phyloP scores from a whole-genome alignment of 2,888 invertebrate species.

The Drosophila merina region DNA sequence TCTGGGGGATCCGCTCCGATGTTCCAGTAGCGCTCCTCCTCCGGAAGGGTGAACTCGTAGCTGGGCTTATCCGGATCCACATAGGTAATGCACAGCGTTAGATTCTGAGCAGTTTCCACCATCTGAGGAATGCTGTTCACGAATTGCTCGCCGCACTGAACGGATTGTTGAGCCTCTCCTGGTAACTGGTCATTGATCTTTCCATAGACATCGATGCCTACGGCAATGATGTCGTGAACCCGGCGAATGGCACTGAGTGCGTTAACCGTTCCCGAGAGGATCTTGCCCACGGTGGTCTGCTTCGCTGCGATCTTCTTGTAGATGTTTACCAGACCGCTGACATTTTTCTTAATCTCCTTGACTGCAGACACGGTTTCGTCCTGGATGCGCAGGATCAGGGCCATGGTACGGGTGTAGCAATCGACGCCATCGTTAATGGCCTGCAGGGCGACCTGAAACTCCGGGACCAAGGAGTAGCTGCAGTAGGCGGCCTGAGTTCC shows the following conservation, averaged over 20 bases:
- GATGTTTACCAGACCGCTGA: constrained; percentile 65
- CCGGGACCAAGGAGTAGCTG: constrained; percentile 74
- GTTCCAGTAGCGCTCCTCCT: constrained; percentile 71
- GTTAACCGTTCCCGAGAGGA: constrained; percentile 69
- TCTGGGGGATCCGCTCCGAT: constrained; percentile 49
- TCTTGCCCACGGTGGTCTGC: constrained; percentile 72
- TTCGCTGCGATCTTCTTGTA: constrained; percentile 76
- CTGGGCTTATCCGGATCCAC: constrained; percentile 54
- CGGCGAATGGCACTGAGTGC: constrained; percentile 61
- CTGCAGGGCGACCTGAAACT: constrained; percentile 69
- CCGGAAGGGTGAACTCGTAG: constrained; percentile 71
- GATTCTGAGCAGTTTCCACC: constrained; percentile 65
- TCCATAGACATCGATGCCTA: constrained; percentile 64
- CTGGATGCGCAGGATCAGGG: constrained; percentile 60
- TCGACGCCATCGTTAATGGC: constrained; percentile 71
- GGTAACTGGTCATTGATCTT: constrained; percentile 66
- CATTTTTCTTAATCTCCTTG: constrained; percentile 60
- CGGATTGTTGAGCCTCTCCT: constrained; percentile 49
- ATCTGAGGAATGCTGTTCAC: constrained; percentile 67
- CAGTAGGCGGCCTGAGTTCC: constrained; percentile 72
- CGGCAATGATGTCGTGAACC: constrained; percentile 62
- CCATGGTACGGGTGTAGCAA: constrained; percentile 70
- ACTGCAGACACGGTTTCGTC: constrained; percentile 70
- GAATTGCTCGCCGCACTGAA: constrained; percentile 60
- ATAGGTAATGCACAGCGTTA: constrained; percentile 68